These are phyloP conservation scores for Hemicrepidius hirtus DNA, from an alignment of 2,888 invertebrate species.

Conservation along the genomic window DNA sequence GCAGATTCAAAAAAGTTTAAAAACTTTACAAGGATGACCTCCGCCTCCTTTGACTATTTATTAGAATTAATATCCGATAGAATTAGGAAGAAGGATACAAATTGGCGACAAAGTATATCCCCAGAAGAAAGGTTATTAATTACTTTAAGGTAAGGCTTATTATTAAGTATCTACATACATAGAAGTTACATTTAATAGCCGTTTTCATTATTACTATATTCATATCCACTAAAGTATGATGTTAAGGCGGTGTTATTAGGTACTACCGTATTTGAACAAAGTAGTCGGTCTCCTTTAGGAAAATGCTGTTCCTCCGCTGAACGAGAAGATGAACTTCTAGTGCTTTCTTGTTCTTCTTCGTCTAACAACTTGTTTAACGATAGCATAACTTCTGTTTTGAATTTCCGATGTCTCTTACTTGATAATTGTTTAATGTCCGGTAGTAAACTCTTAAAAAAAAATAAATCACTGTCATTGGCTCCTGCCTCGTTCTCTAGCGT, in stretches of 20 bases:
- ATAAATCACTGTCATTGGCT: background rate
- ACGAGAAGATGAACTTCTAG: background rate
- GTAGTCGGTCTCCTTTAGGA: background rate
- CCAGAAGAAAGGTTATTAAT: background rate
- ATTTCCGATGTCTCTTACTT: background rate
- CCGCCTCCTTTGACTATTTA: too few relatives aligned
- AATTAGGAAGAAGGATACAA: too few relatives aligned
- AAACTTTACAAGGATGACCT: too few relatives aligned
- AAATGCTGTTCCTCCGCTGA: too few relatives aligned
- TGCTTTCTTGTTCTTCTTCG: background rate
- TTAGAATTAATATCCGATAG: too few relatives aligned
- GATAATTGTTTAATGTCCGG: background rate
- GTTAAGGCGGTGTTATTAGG: too few relatives aligned
- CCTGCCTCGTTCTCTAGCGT: background rate
- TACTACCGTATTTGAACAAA: too few relatives aligned
- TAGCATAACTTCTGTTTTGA: background rate
- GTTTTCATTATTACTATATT: too few relatives aligned
- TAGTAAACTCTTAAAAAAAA: background rate
- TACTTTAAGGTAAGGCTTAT: background rate
- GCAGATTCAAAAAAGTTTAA: too few relatives aligned
- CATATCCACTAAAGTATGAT: too few relatives aligned
- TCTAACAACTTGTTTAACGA: background rate
- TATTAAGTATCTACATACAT: background rate
- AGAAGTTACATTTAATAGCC: background rate
- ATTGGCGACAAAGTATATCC: background rate